phyloP scores from a whole-genome alignment of 2,888 invertebrate genomes.

The Cheilosia scutellata region DNA sequence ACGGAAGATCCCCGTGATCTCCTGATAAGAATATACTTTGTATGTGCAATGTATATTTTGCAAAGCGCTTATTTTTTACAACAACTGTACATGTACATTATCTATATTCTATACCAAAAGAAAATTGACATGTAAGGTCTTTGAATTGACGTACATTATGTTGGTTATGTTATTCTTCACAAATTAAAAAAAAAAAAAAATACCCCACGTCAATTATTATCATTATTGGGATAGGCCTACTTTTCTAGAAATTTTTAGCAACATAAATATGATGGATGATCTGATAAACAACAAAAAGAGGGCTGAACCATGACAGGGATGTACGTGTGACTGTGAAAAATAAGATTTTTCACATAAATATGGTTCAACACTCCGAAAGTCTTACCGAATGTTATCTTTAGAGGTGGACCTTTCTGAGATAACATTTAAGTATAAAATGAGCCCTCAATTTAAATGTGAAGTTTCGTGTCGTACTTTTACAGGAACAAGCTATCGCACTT shows the following conservation, averaged over 20 bases:
- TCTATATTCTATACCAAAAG: too few relatives aligned
- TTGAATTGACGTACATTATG: too few relatives aligned
- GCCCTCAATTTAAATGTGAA: background rate
- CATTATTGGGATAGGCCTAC: background rate
- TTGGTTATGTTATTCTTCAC: too few relatives aligned
- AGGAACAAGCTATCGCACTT: too few relatives aligned
- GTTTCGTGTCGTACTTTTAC: too few relatives aligned
- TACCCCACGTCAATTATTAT: background rate
- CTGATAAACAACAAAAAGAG: background rate
- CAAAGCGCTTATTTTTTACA: too few relatives aligned
- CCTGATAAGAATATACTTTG: too few relatives aligned
- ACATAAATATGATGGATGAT: background rate
- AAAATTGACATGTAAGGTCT: too few relatives aligned
- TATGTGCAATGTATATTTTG: too few relatives aligned
- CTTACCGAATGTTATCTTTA: background rate
- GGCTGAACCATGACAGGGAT: background rate
- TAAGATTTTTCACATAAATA: background rate
- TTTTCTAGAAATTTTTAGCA: slow-evolving; percentile 1
- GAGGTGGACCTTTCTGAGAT: slow-evolving; percentile 3
- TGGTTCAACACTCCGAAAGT: background rate
- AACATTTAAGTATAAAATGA: background rate
- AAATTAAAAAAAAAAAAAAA: background rate
- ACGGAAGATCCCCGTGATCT: too few relatives aligned
- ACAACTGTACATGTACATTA: too few relatives aligned
- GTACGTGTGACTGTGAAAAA: background rate